Evolutionary conservation across 2,797 vertebrate genomes (phyloP).

Genomic region (Pagetopsis macropterus): DNA sequence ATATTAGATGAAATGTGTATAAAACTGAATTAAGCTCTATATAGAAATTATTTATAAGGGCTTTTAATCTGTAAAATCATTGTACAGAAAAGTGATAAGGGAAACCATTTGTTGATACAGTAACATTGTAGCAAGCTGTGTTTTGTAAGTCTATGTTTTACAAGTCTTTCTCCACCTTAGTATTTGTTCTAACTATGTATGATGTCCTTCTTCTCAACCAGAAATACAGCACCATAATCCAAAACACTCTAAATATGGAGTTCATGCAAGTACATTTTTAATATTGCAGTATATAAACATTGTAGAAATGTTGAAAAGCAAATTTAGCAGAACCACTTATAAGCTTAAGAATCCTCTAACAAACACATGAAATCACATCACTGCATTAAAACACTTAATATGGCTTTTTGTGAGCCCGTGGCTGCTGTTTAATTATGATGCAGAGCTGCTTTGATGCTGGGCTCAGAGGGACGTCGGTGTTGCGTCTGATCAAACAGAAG

Average conservation of each 20-base stretch:
- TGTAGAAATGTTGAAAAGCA: conserved; percentile 1
- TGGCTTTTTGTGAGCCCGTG: conserved; percentile 33
- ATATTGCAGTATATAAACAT: neutral
- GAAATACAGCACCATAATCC: conserved; percentile 4
- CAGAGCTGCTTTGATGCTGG: conserved; percentile 26
- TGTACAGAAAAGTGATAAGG: neutral
- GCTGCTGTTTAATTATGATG: conserved; percentile 44
- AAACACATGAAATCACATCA: conserved; percentile 53
- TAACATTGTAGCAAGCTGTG: neutral
- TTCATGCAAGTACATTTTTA: conserved; percentile 5
- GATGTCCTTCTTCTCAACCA: neutral
- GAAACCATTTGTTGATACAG: conserved; percentile 10
- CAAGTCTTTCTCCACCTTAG: conserved; percentile 11
- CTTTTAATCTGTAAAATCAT: conserved; percentile 7
- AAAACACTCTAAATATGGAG: neutral
- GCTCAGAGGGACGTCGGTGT: conserved; percentile 30
- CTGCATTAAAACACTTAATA: conserved; percentile 39
- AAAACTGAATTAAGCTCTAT: conserved; percentile 15
- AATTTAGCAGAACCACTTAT: neutral
- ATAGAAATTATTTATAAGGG: conserved; percentile 2
- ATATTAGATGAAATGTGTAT: neutral
- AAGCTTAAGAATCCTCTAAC: neutral
- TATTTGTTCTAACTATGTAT: conserved; percentile 24
- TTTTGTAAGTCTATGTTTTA: conserved; percentile 14
- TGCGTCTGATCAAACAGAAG: conserved; percentile 41